Evolutionary conservation across 2,797 vertebrate genomes (phyloP).

Genomic region (Hydrocynus forskahlii): DNA sequence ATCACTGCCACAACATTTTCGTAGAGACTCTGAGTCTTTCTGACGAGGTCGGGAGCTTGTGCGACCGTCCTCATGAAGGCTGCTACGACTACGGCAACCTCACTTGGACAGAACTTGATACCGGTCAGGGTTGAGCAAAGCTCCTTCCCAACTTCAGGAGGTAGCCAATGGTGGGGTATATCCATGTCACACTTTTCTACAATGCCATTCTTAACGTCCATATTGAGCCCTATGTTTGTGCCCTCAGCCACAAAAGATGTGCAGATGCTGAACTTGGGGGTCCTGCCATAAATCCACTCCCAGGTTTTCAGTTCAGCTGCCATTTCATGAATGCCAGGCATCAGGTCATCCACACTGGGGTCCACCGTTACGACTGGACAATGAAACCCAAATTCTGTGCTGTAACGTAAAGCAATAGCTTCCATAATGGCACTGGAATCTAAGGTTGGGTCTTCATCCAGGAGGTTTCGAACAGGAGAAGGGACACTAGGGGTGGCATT

Average conservation of each 20-base stretch:
- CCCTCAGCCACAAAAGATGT: conserved; percentile 73
- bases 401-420: conserved; percentile 82
- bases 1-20: conserved; percentile 81
- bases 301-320: conserved; percentile 81
- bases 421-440: conserved; percentile 79
- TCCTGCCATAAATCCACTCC: conserved; percentile 95
- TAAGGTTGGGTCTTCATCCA: conserved; percentile 84
- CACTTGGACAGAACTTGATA: conserved; percentile 80
- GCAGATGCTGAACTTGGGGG: conserved; percentile 86
- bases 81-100: conserved; percentile 63
- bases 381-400: conserved; percentile 72
- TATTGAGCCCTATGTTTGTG: conserved; percentile 60
- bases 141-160: conserved; percentile 68
- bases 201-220: conserved; percentile 84
- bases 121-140: conserved; percentile 77
- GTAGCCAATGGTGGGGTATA: conserved; percentile 81
- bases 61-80: conserved; percentile 68
- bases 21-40: conserved; percentile 78
- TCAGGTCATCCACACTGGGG: conserved; percentile 79
- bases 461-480: conserved; percentile 85
- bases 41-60: conserved; percentile 64
- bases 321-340: conserved; percentile 81
- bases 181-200: conserved; percentile 80
- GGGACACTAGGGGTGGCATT: conserved; percentile 91
- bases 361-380: conserved; percentile 72